Percentiles rank a stretch among this genome's conserved stretches.
Conservation (phyloP, 1,140 invertebrate genomes). For the Lordiphosa clarofinis region DNA sequence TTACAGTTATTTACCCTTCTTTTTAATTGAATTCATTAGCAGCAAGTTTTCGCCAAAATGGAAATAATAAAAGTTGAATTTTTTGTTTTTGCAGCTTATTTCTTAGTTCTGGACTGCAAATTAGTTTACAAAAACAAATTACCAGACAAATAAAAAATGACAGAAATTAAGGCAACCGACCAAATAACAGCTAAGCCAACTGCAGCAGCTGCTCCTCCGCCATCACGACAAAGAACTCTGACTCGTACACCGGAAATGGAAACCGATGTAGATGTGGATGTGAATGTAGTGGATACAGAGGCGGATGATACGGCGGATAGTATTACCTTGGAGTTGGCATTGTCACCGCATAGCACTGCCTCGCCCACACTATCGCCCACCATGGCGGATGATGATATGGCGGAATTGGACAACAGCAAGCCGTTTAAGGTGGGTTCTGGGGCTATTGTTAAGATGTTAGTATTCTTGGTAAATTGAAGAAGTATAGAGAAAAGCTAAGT, state of each 20-base stretch:
- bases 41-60: too few species aligned
- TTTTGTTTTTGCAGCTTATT: background rate
- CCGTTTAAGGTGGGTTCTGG: constrained; percentile 60
- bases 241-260: constrained; percentile 61
- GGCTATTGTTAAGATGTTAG: constrained; percentile 33
- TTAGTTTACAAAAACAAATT: constrained; percentile 6
- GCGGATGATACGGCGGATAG: constrained; percentile 62
- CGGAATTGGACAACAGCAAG: constrained; percentile 63
- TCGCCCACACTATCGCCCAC: constrained; percentile 63
- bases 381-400: constrained; percentile 52
- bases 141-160: constrained; percentile 35
- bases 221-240: constrained; percentile 52
- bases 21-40: background rate
- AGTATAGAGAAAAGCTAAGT: too few species aligned
- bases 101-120: too few species aligned
- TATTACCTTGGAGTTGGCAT: constrained; percentile 59
- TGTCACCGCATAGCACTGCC: constrained; percentile 49
- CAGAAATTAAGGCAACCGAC: constrained; percentile 42
- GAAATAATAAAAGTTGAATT: background rate
- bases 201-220: constrained; percentile 18
- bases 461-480: too few species aligned
- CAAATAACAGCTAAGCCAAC: constrained; percentile 3
- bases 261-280: constrained; percentile 43
- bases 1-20: background rate
- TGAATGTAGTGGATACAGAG: background rate